Conservation (phyloP, 2,113 vertebrate species). For the Ivindomyrus marchei region DNA sequence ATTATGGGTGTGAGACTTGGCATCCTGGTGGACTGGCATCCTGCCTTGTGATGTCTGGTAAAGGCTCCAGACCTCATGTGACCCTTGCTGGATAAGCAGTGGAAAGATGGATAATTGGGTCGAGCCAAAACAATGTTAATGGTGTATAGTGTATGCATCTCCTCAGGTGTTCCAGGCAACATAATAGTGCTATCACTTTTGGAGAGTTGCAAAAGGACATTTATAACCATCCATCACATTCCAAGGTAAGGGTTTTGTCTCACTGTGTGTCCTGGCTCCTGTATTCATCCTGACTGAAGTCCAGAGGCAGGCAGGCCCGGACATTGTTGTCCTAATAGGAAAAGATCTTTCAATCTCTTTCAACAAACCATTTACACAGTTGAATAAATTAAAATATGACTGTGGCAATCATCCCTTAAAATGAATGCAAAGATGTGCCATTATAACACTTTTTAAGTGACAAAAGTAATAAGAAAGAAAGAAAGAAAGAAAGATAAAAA, state of each 20-base stretch:
- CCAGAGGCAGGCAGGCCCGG: conserved; percentile 68
- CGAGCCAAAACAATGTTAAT: neutral
- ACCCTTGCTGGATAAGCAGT: neutral
- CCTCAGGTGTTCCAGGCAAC: neutral
- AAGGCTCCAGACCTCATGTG: neutral
- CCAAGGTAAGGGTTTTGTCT: conserved; percentile 27
- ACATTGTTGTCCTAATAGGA: conserved; percentile 70
- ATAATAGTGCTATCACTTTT: neutral
- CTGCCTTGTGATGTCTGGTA: neutral
- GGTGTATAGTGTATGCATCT: neutral
- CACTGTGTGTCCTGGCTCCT: conserved; percentile 66
- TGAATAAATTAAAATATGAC: conserved; percentile 7
- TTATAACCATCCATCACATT: neutral
- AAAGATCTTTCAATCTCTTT: neutral
- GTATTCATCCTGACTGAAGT: conserved; percentile 66
- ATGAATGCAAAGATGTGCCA: neutral
- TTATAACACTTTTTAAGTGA: neutral
- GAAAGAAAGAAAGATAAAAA: too few relatives aligned
- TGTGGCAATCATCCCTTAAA: neutral
- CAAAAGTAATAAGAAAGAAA: neutral
- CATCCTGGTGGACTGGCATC: neutral
- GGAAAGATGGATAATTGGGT: neutral
- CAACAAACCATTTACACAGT: neutral
- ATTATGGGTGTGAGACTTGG: neutral
- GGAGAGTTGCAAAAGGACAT: neutral